Evolutionary conservation across 1,140 invertebrate species (phyloP).

Genomic region (Epicauta chinensis): DNA sequence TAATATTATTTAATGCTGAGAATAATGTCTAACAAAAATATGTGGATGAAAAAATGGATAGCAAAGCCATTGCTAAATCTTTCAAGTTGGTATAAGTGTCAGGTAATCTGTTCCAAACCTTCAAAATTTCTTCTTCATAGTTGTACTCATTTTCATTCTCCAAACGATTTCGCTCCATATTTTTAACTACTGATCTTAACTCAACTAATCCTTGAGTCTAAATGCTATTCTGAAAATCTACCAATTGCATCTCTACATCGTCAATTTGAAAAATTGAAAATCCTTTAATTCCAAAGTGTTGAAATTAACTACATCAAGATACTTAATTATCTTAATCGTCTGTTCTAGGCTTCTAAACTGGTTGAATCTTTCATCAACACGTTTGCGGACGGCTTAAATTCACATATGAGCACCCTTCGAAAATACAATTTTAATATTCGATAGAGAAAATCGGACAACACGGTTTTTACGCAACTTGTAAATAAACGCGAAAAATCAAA

Average conservation of each 20-base stretch:
- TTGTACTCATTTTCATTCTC: constrained; percentile 12
- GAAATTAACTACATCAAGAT: constrained; percentile 11
- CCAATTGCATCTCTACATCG: constrained; percentile 17
- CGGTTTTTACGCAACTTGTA: too few species aligned
- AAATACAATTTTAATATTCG: too few species aligned
- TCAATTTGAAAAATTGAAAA: constrained; percentile 17
- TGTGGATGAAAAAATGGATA: too few species aligned
- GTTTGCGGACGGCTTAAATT: neutral
- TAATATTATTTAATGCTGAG: too few species aligned
- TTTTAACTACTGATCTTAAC: constrained; percentile 9
- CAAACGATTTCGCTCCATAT: constrained; percentile 13
- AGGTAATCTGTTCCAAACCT: constrained; percentile 16
- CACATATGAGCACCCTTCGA: too few species aligned
- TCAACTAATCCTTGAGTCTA: constrained; percentile 10
- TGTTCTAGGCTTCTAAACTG: neutral
- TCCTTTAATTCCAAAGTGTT: constrained; percentile 17
- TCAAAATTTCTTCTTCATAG: constrained; percentile 15
- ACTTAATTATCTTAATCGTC: constrained; percentile 11
- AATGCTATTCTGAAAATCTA: constrained; percentile 16
- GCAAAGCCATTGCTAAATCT: too few species aligned
- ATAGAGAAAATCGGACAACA: too few species aligned
- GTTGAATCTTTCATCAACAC: neutral
- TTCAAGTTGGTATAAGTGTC: neutral
- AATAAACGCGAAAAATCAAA: too few species aligned
- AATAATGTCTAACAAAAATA: too few species aligned